Conservation (phyloP, 1,140 invertebrate genomes). For the Drosophila navojoa region DNA sequence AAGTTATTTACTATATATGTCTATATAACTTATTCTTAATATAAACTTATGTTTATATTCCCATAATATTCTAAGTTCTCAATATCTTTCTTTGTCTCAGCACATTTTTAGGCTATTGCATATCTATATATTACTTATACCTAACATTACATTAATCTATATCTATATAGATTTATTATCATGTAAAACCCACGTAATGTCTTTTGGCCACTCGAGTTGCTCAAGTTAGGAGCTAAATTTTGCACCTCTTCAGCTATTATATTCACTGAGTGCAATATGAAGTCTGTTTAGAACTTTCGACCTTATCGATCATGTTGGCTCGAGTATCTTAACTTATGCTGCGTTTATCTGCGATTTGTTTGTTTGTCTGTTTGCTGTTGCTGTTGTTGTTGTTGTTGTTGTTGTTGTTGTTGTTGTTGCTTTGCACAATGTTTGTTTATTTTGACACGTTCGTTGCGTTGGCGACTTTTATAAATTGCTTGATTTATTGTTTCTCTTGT, state of each 20-base stretch:
- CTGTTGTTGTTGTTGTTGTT: neutral
- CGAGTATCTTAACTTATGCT: conserved; percentile 1
- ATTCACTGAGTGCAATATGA: too few relatives aligned
- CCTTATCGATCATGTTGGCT: conserved; percentile 9
- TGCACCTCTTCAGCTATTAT: neutral
- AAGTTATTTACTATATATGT: too few relatives aligned
- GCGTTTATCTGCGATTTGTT: conserved; percentile 37
- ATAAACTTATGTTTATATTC: too few relatives aligned
- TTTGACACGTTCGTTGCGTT: conserved; percentile 60
- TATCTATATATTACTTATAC: neutral
- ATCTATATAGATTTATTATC: too few relatives aligned
- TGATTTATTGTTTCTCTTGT: conserved; percentile 6
- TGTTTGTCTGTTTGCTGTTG: conserved; percentile 15
- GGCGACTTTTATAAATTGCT: conserved; percentile 59
- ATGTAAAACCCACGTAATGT: neutral
- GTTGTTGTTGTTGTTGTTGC: neutral
- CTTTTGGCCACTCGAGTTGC: neutral
- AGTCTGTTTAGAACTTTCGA: too few relatives aligned
- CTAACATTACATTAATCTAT: too few relatives aligned
- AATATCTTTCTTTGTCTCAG: too few relatives aligned
- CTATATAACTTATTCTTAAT: too few relatives aligned
- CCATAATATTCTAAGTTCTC: too few relatives aligned
- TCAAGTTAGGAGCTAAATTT: neutral
- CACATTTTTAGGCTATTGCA: too few relatives aligned
- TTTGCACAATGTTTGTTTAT: conserved; percentile 62